A percentile compares a stretch with the other conserved stretches of the same genome.
Evolutionary conservation across 1,140 invertebrate species (phyloP).

Genomic region (Drosophila littoralis): DNA sequence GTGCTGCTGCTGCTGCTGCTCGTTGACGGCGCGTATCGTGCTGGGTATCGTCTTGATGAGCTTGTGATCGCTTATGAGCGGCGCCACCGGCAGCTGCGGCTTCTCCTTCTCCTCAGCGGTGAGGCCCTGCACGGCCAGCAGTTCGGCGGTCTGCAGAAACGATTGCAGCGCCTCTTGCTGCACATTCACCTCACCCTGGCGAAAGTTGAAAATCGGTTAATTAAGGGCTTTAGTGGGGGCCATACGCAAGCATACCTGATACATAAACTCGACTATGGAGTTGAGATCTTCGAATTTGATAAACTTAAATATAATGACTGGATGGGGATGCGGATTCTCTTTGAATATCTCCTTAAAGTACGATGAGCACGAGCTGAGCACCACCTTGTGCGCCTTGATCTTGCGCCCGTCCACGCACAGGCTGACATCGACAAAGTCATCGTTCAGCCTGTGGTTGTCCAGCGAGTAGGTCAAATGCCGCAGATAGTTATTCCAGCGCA

Average conservation of each 20-base stretch:
- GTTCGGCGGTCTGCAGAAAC: constrained; percentile 94
- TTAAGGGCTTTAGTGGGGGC: background rate
- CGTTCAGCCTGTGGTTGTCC: constrained; percentile 90
- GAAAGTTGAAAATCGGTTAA: background rate
- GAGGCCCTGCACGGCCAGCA: constrained; percentile 94
- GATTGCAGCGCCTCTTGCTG: constrained; percentile 94
- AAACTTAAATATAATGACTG: constrained; percentile 93
- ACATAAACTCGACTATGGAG: constrained; percentile 94
- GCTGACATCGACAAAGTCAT: constrained; percentile 94
- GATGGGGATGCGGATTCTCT: constrained; percentile 93
- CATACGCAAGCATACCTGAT: constrained; percentile 84
- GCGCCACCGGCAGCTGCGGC: constrained; percentile 71
- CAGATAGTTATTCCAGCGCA: constrained; percentile 91
- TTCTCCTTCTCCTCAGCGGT: constrained; percentile 86
- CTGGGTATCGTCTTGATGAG: constrained; percentile 83
- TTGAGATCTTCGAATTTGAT: constrained; percentile 92
- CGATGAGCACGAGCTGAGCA: constrained; percentile 92
- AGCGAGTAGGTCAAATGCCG: constrained; percentile 91
- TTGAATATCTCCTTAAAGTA: constrained; percentile 94
- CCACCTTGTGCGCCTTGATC: constrained; percentile 93
- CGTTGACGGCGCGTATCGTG: constrained; percentile 78
- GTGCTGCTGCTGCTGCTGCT: constrained; percentile 64
- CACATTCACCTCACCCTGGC: constrained; percentile 94
- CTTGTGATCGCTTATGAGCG: constrained; percentile 80
- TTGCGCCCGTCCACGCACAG: constrained; percentile 92